Evolutionary conservation across 2,113 vertebrate genomes (phyloP).

Genomic region (Catharus fuscescens): DNA sequence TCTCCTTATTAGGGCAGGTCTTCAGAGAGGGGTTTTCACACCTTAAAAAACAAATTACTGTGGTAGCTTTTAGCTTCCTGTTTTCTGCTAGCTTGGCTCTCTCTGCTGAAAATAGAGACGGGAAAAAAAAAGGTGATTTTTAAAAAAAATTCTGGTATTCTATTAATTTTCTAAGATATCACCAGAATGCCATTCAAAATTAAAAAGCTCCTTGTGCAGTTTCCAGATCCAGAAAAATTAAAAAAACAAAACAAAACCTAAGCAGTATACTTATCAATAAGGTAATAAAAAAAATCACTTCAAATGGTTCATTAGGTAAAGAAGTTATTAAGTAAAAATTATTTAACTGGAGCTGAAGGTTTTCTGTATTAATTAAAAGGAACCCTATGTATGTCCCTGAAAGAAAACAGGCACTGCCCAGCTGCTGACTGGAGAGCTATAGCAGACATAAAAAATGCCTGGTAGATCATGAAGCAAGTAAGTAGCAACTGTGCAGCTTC

Average conservation of each 20-base stretch:
- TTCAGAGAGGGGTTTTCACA: background rate
- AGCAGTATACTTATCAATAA: background rate
- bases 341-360: background rate
- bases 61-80: background rate
- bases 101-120: background rate
- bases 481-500: background rate
- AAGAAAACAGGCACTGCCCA: background rate
- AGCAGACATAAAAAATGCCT: background rate
- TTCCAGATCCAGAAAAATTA: background rate
- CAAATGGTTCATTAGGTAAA: background rate
- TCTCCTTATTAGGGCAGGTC: background rate
- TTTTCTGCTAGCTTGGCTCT: background rate
- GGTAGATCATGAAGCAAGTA: background rate
- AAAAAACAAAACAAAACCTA: background rate
- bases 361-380: background rate
- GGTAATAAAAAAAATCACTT: background rate
- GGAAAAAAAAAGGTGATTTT: accelerated
- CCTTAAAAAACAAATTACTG: background rate
- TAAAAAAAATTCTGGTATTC: background rate
- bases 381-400: background rate
- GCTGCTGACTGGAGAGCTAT: background rate
- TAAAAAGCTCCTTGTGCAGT: background rate
- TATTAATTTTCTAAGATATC: background rate
- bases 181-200: background rate
- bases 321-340: background rate